Evolutionary conservation across 64 coral and sea anemone species (phyloP).

Genomic region (Montipora foliosa): DNA sequence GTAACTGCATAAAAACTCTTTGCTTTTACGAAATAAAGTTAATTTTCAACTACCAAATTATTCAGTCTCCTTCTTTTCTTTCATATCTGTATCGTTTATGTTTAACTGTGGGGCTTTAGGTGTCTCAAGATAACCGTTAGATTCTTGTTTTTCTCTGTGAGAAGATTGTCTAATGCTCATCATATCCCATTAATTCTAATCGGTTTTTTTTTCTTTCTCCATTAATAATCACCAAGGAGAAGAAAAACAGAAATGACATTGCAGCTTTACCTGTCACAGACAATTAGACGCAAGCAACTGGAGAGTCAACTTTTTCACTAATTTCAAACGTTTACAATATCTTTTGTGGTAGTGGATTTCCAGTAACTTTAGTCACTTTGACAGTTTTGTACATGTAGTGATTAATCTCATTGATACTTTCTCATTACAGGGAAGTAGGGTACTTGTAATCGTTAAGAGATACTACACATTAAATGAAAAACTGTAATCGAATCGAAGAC

Average conservation of each 20-base stretch:
- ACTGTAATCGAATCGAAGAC: background rate
- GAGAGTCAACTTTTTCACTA: background rate
- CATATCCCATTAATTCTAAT: background rate
- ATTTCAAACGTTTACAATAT: background rate
- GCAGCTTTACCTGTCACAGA: background rate
- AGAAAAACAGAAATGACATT: background rate
- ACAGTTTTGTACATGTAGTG: background rate
- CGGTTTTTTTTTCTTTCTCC: background rate
- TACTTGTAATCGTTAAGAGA: background rate
- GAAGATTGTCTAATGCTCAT: background rate
- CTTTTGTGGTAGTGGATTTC: background rate
- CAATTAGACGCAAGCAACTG: background rate
- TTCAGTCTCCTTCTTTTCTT: background rate
- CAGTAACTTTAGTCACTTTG: background rate
- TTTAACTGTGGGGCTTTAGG: background rate
- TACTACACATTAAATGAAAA: background rate
- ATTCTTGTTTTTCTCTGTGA: background rate
- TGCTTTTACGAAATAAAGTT: slow-evolving; percentile 24
- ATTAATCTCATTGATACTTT: background rate
- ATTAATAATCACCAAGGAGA: background rate
- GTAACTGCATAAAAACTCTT: slow-evolving; percentile 6
- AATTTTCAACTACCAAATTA: slow-evolving; percentile 4
- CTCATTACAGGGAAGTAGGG: background rate
- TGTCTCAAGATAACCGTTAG: background rate
- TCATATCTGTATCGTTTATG: background rate